phyloP scores from a whole-genome alignment of 1,140 invertebrate genomes.

The Pseudomyrmex sp. region DNA sequence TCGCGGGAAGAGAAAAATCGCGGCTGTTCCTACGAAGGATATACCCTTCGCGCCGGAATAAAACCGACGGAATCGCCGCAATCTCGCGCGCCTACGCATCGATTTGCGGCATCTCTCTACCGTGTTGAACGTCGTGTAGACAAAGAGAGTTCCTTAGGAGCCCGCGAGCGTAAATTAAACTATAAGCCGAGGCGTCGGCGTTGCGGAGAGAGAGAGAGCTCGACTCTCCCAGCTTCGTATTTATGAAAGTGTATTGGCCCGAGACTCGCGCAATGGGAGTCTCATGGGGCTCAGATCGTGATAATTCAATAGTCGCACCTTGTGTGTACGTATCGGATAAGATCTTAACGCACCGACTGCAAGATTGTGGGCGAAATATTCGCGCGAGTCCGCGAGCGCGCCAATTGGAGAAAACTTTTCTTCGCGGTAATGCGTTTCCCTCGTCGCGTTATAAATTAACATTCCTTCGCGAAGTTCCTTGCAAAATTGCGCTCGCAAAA shows the following conservation, averaged over 20 bases:
- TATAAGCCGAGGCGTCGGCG: constrained; percentile 19
- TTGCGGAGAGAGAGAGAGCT: neutral
- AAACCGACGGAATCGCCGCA: constrained; percentile 44
- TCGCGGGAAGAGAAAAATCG: constrained; percentile 1
- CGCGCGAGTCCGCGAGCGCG: neutral
- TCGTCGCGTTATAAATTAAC: neutral
- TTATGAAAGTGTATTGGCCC: constrained; percentile 17
- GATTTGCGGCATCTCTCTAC: constrained; percentile 41
- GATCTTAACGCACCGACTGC: too few relatives aligned
- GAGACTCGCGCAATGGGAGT: constrained; percentile 22
- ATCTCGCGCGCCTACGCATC: constrained; percentile 49
- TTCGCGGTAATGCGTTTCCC: too few relatives aligned
- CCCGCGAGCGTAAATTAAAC: constrained; percentile 49
- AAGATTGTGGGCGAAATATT: neutral
- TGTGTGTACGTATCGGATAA: neutral
- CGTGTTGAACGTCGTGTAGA: constrained; percentile 39
- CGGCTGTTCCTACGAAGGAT: neutral
- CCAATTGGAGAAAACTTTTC: neutral
- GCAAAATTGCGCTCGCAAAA: too few relatives aligned
- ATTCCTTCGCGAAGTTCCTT: neutral
- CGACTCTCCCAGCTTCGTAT: constrained; percentile 32
- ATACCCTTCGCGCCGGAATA: constrained; percentile 22
- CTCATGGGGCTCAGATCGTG: neutral
- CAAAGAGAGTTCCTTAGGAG: constrained; percentile 48
- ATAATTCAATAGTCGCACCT: constrained; percentile 50